phyloP scores from a whole-genome alignment of 2,797 vertebrate genomes.

The Gymnothorax reevesii region DNA sequence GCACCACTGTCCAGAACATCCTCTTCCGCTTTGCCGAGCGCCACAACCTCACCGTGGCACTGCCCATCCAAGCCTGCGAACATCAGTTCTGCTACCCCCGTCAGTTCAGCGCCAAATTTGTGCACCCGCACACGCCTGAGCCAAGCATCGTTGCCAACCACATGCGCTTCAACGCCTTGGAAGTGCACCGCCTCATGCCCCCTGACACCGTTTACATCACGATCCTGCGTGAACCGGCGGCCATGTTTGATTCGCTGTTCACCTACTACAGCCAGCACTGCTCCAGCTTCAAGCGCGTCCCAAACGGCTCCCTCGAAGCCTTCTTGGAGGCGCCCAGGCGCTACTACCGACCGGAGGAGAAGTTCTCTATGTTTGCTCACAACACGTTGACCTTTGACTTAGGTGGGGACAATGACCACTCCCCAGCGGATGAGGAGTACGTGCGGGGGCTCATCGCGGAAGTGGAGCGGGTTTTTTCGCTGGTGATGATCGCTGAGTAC shows the following conservation, averaged over 20 bases:
- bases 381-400: constrained; percentile 84
- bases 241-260: constrained; percentile 88
- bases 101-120: constrained; percentile 75
- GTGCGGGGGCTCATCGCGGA: constrained; percentile 69
- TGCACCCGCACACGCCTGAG: constrained; percentile 79
- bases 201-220: constrained; percentile 78
- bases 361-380: constrained; percentile 78
- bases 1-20: constrained; percentile 85
- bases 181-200: constrained; percentile 78
- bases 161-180: constrained; percentile 76
- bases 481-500: constrained; percentile 86
- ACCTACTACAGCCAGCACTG: constrained; percentile 84
- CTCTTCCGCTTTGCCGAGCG: constrained; percentile 84
- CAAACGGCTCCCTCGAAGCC: constrained; percentile 78
- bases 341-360: constrained; percentile 78
- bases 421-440: constrained; percentile 61
- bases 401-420: constrained; percentile 78
- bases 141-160: constrained; percentile 78
- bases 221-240: constrained; percentile 81
- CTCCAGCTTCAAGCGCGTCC: constrained; percentile 78
- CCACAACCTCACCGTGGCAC: constrained; percentile 81
- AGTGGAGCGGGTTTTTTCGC: constrained; percentile 76
- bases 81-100: constrained; percentile 88
- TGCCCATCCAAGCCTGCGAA: constrained; percentile 76
- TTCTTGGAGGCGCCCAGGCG: constrained; percentile 74